Evolutionary conservation across 1,140 invertebrate genomes (phyloP).

Genomic region (Cydia fagiglandana): DNA sequence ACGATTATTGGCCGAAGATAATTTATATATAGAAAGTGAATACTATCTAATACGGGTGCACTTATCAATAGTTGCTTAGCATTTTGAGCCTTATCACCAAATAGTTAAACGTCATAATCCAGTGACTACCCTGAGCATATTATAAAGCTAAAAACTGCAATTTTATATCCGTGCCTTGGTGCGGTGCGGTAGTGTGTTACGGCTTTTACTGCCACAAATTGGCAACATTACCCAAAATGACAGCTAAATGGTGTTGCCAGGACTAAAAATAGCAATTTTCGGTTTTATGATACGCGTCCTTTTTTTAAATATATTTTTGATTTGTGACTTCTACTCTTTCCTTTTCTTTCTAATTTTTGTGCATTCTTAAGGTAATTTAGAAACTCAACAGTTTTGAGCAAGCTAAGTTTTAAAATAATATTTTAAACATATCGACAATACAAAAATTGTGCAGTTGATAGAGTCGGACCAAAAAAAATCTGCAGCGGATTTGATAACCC

Average conservation of each 20-base stretch:
- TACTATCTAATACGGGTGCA: slow-evolving; percentile 31
- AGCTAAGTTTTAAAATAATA: not conserved
- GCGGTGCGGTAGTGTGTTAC: no score
- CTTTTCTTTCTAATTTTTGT: not conserved
- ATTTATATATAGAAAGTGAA: slow-evolving; percentile 23
- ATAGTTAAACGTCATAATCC: slow-evolving; percentile 9
- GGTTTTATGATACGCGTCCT: not conserved
- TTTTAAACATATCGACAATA: not conserved
- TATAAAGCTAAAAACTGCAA: not conserved
- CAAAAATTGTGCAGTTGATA: not conserved
- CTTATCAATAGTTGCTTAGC: slow-evolving; percentile 23
- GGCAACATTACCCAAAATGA: not conserved
- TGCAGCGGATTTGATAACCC: no score
- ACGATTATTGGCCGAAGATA: not conserved
- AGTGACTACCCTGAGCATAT: not conserved
- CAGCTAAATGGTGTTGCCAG: not conserved
- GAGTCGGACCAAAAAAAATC: no score
- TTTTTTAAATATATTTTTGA: not conserved
- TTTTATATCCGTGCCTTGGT: not conserved
- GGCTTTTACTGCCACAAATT: not conserved
- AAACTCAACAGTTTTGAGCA: not conserved
- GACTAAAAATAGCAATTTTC: not conserved
- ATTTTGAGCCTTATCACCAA: slow-evolving; percentile 20
- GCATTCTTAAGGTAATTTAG: not conserved
- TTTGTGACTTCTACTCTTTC: not conserved